A percentile compares a stretch with the other conserved stretches of the same genome.
phyloP scores from a whole-genome alignment of 2,113 vertebrate species.

The Nothobranchius kuhntae region DNA sequence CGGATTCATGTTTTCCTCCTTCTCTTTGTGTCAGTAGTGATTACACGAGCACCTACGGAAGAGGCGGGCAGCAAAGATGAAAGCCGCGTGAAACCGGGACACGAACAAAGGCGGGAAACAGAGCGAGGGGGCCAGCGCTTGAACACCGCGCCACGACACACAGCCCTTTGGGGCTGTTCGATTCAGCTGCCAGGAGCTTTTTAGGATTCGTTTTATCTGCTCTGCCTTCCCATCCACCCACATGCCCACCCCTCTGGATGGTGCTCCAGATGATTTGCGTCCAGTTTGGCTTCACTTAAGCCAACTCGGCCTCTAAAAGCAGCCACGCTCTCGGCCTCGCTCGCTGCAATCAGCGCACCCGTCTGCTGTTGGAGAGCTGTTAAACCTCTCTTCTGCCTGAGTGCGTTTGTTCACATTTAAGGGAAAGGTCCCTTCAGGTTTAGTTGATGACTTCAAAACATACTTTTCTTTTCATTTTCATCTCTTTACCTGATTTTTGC shows the following conservation, averaged over 20 bases:
- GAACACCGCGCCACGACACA: constrained; percentile 70
- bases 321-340: constrained; percentile 47
- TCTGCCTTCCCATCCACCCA: constrained; percentile 64
- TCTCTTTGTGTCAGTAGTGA: constrained; percentile 64
- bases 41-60: constrained; percentile 56
- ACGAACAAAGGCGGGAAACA: constrained; percentile 65
- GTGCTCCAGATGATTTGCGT: constrained; percentile 71
- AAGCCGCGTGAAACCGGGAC: constrained; percentile 69
- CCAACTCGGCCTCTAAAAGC: constrained; percentile 57
- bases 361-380: constrained; percentile 45
- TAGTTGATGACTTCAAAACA: constrained; percentile 25
- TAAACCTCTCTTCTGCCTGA: constrained; percentile 54
- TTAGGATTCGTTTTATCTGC: constrained; percentile 75
- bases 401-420: constrained; percentile 36
- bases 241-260: constrained; percentile 63
- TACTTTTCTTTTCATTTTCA: constrained; percentile 12
- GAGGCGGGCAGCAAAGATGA: constrained; percentile 60
- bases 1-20: constrained; percentile 53
- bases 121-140: constrained; percentile 61
- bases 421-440: constrained; percentile 38
- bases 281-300: constrained; percentile 65
- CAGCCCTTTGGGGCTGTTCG: constrained; percentile 68
- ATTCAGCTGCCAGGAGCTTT: constrained; percentile 77
- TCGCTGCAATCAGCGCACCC: constrained; percentile 53
- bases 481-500: constrained; percentile 12